A percentile compares a stretch with the other conserved stretches of the same genome.
These are phyloP conservation scores for Nyctibius bracteatus DNA, from an alignment of 2,113 vertebrate species.

Conservation along the genomic window DNA sequence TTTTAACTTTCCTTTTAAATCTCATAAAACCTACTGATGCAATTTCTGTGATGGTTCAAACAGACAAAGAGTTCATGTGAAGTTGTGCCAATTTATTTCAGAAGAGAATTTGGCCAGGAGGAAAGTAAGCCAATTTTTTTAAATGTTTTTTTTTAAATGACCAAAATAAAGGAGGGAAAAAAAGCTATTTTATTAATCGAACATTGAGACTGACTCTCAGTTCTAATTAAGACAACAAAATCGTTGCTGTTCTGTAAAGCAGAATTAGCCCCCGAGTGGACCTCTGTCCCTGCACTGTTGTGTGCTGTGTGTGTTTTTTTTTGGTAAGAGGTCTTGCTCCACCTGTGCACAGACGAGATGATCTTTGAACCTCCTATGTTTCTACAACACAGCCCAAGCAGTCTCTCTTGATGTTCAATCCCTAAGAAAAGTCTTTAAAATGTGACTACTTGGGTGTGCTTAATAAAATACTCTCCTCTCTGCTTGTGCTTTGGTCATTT, in stretches of 20 bases:
- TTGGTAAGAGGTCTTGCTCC: background rate
- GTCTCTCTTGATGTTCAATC: background rate
- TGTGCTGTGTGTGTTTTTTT: background rate
- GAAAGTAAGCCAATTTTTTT: background rate
- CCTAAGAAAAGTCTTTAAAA: background rate
- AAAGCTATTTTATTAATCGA: background rate
- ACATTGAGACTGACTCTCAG: background rate
- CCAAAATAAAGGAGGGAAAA: background rate
- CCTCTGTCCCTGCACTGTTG: background rate
- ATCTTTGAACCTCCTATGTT: background rate
- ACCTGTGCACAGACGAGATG: background rate
- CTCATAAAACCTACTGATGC: background rate
- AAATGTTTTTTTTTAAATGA: background rate
- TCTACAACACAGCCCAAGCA: background rate
- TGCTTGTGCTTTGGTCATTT: background rate
- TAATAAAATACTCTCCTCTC: background rate
- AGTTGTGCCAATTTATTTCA: background rate
- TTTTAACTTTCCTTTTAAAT: background rate
- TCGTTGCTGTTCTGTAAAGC: background rate
- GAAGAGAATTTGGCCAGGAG: background rate
- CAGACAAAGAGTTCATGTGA: background rate
- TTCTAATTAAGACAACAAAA: background rate
- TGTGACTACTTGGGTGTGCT: background rate
- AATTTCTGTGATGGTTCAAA: background rate
- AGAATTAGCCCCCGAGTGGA: background rate